phyloP scores from a whole-genome alignment of 2,797 vertebrate species.

The Takifugu ocellatus region DNA sequence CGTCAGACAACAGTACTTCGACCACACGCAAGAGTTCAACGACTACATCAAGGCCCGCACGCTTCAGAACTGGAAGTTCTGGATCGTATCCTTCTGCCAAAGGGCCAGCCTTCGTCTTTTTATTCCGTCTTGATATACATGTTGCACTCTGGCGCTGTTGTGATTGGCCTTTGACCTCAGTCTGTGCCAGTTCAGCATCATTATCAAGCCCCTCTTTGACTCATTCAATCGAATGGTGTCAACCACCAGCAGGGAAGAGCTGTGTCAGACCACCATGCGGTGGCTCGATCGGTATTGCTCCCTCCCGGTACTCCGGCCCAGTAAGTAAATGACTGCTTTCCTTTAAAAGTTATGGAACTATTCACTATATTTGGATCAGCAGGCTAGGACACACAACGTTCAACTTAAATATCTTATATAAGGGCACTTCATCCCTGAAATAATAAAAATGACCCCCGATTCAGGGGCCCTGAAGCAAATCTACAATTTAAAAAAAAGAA shows the following conservation, averaged over 20 bases:
- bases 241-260: constrained; percentile 82
- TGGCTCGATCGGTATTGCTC: constrained; percentile 93
- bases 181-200: constrained; percentile 86
- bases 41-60: constrained; percentile 90
- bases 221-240: constrained; percentile 91
- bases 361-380: no score
- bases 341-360: no score
- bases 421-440: no score
- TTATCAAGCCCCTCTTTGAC: constrained; percentile 95
- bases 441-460: no score
- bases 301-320: constrained; percentile 88
- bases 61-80: constrained; percentile 97
- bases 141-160: background rate
- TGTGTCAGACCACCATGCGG: constrained; percentile 83
- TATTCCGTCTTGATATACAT: background rate
- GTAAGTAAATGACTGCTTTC: constrained; percentile 73
- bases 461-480: no score
- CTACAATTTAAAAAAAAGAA: no score
- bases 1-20: constrained; percentile 73
- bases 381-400: no score
- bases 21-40: constrained; percentile 87
- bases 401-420: no score
- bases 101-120: background rate
- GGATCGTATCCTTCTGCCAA: constrained; percentile 90
- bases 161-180: constrained; percentile 73